These are phyloP conservation scores for Balanococcus diminutus DNA, from an alignment of 2,888 invertebrate genomes.

Conservation along the genomic window DNA sequence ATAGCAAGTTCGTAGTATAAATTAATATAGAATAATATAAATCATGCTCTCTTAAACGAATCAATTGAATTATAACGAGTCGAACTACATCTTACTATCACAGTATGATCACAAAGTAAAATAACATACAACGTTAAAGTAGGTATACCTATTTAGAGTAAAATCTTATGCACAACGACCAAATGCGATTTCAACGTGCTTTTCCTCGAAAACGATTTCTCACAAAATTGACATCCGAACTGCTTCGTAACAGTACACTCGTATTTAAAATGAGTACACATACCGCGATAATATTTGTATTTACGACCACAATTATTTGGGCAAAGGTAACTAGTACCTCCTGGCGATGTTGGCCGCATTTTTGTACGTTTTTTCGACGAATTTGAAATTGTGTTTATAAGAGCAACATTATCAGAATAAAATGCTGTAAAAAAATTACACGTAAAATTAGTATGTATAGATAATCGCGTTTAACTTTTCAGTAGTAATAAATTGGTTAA, in stretches of 20 bases:
- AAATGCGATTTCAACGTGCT: constrained; percentile 58
- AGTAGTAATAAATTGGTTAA: background rate
- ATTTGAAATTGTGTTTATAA: background rate
- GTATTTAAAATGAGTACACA: constrained; percentile 57
- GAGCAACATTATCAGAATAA: constrained; percentile 28
- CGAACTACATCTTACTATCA: constrained; percentile 3
- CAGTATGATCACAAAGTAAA: constrained; percentile 19
- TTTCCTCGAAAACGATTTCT: constrained; percentile 56
- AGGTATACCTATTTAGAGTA: background rate
- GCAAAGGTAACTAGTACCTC: constrained; percentile 46
- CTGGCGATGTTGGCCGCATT: constrained; percentile 42
- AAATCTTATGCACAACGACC: constrained; percentile 54
- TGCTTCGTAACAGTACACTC: constrained; percentile 59
- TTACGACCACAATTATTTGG: constrained; percentile 52
- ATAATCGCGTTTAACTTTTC: too few species aligned
- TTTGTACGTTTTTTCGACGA: constrained; percentile 31
- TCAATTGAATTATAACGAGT: background rate
- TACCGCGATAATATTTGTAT: constrained; percentile 56
- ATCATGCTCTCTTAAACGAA: background rate
- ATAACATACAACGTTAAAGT: background rate
- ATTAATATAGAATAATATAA: background rate
- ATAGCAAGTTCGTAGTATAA: background rate
- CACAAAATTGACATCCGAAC: constrained; percentile 60
- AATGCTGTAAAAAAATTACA: constrained; percentile 10
- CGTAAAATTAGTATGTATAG: background rate